Conservation (phyloP, 2,888 invertebrate species). For the Mythimna impura region DNA sequence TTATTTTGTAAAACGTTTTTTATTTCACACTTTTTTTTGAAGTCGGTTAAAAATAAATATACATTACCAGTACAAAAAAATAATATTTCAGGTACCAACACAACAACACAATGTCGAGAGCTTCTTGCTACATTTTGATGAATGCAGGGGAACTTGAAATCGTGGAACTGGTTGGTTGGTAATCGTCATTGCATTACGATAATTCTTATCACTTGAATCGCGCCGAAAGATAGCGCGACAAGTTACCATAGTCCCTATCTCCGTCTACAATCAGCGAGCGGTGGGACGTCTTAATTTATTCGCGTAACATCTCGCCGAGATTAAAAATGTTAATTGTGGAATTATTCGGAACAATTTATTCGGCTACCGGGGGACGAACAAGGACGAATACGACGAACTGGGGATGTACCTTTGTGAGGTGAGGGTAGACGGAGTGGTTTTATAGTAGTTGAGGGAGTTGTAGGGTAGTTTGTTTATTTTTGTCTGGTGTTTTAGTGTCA, state of each 20-base stretch:
- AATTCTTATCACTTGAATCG: constrained; percentile 50
- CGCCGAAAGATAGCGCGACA: constrained; percentile 70
- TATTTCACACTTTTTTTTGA: no score
- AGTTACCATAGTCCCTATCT: constrained; percentile 71
- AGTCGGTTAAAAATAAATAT: no score
- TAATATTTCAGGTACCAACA: no score
- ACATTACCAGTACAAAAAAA: no score
- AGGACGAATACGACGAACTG: constrained; percentile 32
- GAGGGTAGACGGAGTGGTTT: constrained; percentile 71
- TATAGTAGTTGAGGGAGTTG: constrained; percentile 27
- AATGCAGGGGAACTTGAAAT: constrained; percentile 9
- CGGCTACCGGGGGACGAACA: constrained; percentile 77
- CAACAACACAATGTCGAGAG: background rate
- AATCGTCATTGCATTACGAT: constrained; percentile 17
- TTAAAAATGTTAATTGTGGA: constrained; percentile 90
- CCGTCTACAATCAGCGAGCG: constrained; percentile 72
- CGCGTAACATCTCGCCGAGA: constrained; percentile 86
- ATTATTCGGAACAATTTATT: constrained; percentile 89
- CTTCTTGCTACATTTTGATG: background rate
- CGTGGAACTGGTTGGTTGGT: background rate
- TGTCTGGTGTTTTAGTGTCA: constrained; percentile 9
- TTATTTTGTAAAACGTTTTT: no score
- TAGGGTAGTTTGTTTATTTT: constrained; percentile 23
- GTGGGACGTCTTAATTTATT: constrained; percentile 80
- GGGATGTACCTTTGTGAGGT: constrained; percentile 77